phyloP scores from a whole-genome alignment of 2,888 invertebrate species.

The Cryptocephalus moraei region DNA sequence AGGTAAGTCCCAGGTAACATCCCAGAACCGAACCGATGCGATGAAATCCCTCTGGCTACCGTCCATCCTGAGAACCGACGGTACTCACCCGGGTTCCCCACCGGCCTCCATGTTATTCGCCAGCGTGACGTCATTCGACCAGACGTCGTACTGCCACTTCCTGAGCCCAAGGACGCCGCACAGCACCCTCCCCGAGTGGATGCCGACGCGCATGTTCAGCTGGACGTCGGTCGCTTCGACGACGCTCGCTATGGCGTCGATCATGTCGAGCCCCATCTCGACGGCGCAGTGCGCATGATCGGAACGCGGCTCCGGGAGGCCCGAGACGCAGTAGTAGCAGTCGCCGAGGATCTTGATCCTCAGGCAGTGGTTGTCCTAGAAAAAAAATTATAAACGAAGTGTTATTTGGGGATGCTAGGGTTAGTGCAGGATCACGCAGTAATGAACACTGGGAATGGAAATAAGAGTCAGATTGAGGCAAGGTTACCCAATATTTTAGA shows the following conservation, averaged over 20 bases:
- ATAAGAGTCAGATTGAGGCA: too few species aligned
- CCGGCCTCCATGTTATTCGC: constrained; percentile 87
- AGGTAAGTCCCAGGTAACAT: too few species aligned
- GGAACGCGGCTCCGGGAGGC: constrained; percentile 79
- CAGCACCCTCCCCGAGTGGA: constrained; percentile 81
- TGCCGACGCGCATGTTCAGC: constrained; percentile 86
- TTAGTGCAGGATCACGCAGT: too few species aligned
- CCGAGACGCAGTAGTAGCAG: constrained; percentile 89
- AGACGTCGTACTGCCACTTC: constrained; percentile 92
- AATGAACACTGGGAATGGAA: too few species aligned
- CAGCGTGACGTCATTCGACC: constrained; percentile 86
- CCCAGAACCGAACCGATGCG: too few species aligned
- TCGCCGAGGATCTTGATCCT: constrained; percentile 81
- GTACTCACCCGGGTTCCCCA: constrained; percentile 72
- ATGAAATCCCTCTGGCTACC: too few species aligned
- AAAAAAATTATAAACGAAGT: constrained; percentile 9
- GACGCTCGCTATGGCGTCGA: constrained; percentile 76
- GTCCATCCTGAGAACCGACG: background rate
- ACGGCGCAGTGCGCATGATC: constrained; percentile 90
- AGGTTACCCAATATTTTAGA: too few species aligned
- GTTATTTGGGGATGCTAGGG: too few species aligned
- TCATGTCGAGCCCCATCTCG: constrained; percentile 80
- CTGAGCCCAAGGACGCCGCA: constrained; percentile 83
- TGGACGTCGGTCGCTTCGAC: constrained; percentile 89
- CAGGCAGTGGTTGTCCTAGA: constrained; percentile 71